Percentiles rank a stretch among this genome's conserved stretches.
phyloP scores from a whole-genome alignment of 2,888 invertebrate genomes.

The Glyphotaelius pellucidus region DNA sequence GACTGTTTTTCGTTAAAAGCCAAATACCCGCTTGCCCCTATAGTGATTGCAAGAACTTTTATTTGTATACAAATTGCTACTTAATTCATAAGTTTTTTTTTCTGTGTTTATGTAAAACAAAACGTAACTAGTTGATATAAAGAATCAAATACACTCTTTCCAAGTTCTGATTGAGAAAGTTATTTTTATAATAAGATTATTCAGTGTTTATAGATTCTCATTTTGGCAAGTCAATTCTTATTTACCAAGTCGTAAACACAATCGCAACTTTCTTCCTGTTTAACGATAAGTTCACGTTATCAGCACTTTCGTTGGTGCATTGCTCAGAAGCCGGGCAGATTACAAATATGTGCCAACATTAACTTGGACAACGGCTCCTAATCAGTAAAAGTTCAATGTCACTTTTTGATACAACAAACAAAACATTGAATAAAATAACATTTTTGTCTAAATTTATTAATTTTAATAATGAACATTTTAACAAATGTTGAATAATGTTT shows the following conservation, averaged over 20 bases:
- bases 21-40: too few relatives aligned
- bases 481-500: too few relatives aligned
- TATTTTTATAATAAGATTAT: background rate
- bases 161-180: background rate
- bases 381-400: conserved; percentile 53
- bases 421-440: conserved; percentile 31
- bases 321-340: background rate
- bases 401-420: conserved; percentile 4
- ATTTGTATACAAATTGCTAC: background rate
- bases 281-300: background rate
- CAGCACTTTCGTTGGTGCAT: background rate
- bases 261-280: background rate
- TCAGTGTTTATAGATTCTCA: background rate
- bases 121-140: background rate
- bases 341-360: conserved; percentile 26
- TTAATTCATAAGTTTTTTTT: background rate
- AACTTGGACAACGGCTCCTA: background rate
- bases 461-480: background rate
- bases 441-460: conserved; percentile 15
- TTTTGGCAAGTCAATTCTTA: too few relatives aligned
- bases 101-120: background rate
- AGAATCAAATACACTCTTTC: background rate
- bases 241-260: background rate
- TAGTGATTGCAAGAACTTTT: too few relatives aligned
- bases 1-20: too few relatives aligned